A percentile compares a stretch with the other conserved stretches of the same genome.
Evolutionary conservation across 2,797 vertebrate species (phyloP).

Genomic region (Spinus olivaceus): DNA sequence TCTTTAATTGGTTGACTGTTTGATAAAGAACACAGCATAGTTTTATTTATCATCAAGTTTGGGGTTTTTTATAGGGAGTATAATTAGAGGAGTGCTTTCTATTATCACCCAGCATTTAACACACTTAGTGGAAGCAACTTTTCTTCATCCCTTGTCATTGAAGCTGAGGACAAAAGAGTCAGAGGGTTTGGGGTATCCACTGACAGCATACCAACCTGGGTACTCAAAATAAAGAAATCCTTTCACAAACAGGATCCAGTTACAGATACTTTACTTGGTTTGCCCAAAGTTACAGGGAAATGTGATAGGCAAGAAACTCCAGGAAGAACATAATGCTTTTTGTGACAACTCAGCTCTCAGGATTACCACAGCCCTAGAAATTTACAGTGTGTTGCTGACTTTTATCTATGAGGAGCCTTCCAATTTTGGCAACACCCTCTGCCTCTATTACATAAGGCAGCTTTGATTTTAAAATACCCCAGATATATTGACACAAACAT

Average conservation of each 20-base stretch:
- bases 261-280: background rate
- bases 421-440: background rate
- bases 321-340: background rate
- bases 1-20: background rate
- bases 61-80: background rate
- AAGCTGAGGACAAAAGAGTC: background rate
- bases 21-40: background rate
- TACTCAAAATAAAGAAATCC: background rate
- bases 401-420: background rate
- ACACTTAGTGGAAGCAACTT: accelerated
- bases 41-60: background rate
- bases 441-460: background rate
- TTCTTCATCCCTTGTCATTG: background rate
- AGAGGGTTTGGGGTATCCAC: background rate
- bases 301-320: background rate
- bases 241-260: background rate
- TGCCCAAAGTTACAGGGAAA: background rate
- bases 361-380: background rate
- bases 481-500: background rate
- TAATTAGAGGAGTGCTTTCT: background rate
- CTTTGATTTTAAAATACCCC: background rate
- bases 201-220: background rate
- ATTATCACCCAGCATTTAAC: background rate
- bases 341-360: background rate
- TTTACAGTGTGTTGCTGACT: background rate